Conservation (phyloP, 2,113 vertebrate genomes). For the Laticauda colubrina region DNA sequence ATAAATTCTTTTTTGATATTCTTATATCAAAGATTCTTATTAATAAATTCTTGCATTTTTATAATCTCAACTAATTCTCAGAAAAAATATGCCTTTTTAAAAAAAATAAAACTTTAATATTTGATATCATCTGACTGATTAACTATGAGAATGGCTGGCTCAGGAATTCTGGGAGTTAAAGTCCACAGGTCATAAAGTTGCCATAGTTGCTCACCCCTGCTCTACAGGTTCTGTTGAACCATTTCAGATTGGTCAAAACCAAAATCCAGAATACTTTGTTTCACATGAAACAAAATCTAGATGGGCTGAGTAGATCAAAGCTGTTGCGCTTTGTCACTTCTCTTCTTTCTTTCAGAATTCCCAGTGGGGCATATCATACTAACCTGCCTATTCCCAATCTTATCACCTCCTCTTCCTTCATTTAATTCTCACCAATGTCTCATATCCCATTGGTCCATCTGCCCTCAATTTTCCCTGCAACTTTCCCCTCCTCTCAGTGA, state of each 20-base stretch:
- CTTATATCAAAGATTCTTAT: background rate
- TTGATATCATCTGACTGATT: background rate
- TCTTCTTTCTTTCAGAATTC: background rate
- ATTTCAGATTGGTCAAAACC: background rate
- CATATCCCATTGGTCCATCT: background rate
- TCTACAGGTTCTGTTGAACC: background rate
- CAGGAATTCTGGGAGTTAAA: background rate
- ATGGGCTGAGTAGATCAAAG: background rate
- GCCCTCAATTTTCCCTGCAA: background rate
- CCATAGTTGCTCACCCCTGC: background rate
- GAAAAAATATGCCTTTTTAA: background rate
- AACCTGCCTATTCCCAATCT: background rate
- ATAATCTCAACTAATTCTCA: background rate
- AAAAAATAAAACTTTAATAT: background rate
- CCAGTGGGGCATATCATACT: background rate
- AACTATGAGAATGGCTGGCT: background rate
- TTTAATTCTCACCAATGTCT: background rate
- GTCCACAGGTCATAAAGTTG: background rate
- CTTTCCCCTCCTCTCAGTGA: background rate
- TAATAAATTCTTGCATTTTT: background rate
- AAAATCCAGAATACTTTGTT: background rate
- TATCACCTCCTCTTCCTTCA: background rate
- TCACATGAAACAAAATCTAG: background rate
- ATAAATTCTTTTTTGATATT: background rate
- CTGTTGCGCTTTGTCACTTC: background rate